phyloP scores from a whole-genome alignment of 2,113 vertebrate genomes.

The Murina feae region DNA sequence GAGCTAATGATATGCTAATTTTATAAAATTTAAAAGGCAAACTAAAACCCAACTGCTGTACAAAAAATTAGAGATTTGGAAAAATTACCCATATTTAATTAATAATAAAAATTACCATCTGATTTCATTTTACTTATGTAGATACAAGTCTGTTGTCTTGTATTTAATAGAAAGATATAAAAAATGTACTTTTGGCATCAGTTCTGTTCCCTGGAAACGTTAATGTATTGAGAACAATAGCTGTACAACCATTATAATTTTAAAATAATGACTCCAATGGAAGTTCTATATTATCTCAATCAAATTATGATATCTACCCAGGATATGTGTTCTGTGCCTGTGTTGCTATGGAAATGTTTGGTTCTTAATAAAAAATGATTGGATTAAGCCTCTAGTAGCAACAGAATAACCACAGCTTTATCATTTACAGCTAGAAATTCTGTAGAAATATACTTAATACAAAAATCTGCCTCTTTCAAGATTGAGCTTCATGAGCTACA shows the following conservation, averaged over 20 bases:
- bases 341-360: constrained; percentile 38
- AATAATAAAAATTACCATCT: background rate
- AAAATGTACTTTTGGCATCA: background rate
- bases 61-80: background rate
- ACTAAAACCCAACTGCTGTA: background rate
- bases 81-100: background rate
- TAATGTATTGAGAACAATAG: constrained; percentile 16
- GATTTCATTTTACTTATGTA: constrained; percentile 1
- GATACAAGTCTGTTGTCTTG: background rate
- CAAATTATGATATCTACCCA: constrained; percentile 14
- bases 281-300: constrained; percentile 31
- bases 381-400: background rate
- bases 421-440: constrained; percentile 6
- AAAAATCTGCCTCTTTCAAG: constrained; percentile 8
- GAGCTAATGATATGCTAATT: background rate
- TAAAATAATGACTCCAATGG: constrained; percentile 2
- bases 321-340: constrained; percentile 24
- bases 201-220: background rate
- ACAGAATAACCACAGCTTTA: background rate
- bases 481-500: background rate
- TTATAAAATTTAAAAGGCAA: background rate
- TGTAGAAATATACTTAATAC: background rate
- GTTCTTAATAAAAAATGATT: constrained; percentile 14
- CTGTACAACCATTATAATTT: background rate
- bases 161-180: background rate